These are phyloP conservation scores for Trichacis sp. DNA, from an alignment of 2,888 invertebrate species.

Conservation along the genomic window DNA sequence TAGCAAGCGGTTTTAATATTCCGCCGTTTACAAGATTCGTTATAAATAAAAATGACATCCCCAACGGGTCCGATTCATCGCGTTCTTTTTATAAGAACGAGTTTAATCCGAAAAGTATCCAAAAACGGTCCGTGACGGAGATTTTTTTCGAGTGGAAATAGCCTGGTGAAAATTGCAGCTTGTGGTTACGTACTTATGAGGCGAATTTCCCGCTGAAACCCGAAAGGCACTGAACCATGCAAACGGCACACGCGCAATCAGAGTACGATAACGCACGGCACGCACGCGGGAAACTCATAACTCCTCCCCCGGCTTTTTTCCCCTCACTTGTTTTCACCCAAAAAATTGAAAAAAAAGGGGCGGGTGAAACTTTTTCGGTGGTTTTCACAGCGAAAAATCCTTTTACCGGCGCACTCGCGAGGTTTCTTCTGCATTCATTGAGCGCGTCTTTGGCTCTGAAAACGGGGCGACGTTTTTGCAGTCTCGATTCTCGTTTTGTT, in stretches of 20 bases:
- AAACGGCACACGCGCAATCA: conserved; percentile 9
- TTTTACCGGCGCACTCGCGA: conserved; percentile 6
- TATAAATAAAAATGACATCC: background rate
- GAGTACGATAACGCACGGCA: conserved; percentile 7
- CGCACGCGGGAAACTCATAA: conserved; percentile 13
- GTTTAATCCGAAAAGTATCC: background rate
- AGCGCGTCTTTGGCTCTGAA: conserved; percentile 7
- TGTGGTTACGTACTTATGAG: background rate
- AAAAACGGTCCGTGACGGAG: conserved; percentile 2
- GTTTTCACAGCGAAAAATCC: conserved; percentile 5
- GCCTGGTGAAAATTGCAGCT: background rate
- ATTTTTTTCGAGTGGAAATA: background rate
- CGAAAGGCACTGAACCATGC: conserved; percentile 11
- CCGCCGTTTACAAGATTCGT: background rate
- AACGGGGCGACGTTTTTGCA: background rate
- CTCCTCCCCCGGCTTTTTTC: too few species aligned
- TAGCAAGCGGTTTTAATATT: too few species aligned
- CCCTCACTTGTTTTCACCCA: conserved; percentile 4
- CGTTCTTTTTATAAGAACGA: background rate
- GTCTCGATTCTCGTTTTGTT: conserved; percentile 10
- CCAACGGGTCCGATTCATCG: background rate
- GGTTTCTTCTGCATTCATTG: background rate
- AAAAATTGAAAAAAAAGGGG: too few species aligned
- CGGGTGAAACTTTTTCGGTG: too few species aligned
- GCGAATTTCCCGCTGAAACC: conserved; percentile 8